Conservation (phyloP, 2,113 vertebrate genomes). For the Phrynosoma blainvillii region DNA sequence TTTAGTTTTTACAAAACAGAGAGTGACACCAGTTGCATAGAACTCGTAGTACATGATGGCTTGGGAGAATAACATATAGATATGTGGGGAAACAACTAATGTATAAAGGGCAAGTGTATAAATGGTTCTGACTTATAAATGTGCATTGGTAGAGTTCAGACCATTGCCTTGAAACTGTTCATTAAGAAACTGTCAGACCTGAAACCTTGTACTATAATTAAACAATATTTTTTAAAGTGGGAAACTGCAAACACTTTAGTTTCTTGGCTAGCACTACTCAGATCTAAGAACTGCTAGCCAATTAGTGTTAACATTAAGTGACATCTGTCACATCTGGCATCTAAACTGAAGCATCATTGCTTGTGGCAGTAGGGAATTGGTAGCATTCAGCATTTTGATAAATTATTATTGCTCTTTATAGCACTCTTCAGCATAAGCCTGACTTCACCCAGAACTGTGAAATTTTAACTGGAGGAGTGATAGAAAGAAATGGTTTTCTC, state of each 20-base stretch:
- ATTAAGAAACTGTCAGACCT: not conserved
- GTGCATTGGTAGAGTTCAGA: not conserved
- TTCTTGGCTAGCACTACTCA: not conserved
- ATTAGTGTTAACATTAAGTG: constrained; percentile 26
- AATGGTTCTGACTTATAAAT: not conserved
- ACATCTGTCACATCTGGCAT: constrained; percentile 50
- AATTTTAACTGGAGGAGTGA: not conserved
- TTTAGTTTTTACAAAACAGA: not conserved
- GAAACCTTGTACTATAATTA: fast-evolving
- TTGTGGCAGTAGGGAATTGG: not conserved
- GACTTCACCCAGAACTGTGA: not conserved
- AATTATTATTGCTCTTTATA: constrained; percentile 16
- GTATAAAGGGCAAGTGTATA: not conserved
- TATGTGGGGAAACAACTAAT: not conserved
- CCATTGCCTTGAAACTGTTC: not conserved
- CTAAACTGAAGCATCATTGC: not conserved
- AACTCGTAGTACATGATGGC: not conserved
- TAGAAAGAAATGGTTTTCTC: not conserved
- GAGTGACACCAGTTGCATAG: not conserved
- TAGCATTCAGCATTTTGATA: not conserved
- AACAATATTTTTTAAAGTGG: not conserved
- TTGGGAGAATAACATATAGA: not conserved
- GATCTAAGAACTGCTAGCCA: not conserved
- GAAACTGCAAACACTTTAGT: fast-evolving
- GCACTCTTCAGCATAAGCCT: not conserved